Evolutionary conservation across 2,797 vertebrate species (phyloP), one percentile per base, ranked within the genome.

Genomic region (Apogon hyalosoma): DNA sequence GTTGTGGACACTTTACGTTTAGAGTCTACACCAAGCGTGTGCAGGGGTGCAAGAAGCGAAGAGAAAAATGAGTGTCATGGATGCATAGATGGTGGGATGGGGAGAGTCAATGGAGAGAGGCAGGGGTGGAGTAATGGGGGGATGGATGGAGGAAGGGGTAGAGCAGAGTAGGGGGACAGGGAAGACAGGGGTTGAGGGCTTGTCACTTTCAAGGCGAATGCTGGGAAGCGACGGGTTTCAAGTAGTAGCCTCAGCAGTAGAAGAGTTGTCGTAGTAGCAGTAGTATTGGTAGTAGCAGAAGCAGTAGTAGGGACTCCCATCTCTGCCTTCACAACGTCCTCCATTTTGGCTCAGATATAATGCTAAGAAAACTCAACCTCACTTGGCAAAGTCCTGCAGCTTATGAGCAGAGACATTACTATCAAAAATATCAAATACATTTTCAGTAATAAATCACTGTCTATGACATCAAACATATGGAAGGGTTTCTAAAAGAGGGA

Each of bases 151-250:
- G 73, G 76, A 62, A 47, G 65, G 79, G 84, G 72, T 12, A 80
- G 71, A 78, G 84, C 82, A 79, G 21, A 78, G 75, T 71, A 79
- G 62, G 75, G 82, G 85, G 62, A 84, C 65, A 86, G 79, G 85
- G 82, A 77, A 86, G 79, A 92, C 80, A 88, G 87, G 89, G 89
- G 82, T 79, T 90, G 88, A 87, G 86, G 82, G 83, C 82, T 92
- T 47, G 89, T 94, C 93, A 94, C 90, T 94, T 90, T 82, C 79
- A 88, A 92, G 87, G 84, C 69, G 66, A 90, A 91, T 89, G 92
- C 90, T 92, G 87, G 87, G 88, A 93, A 91, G 90, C 86, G 84
- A 87, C 75, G 83, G 84, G 86, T 92, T 90, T 89, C 85, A 88
- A 86, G 90, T 89, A 85, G 90, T 83, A 88, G 90, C 87, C 77